Evolutionary conservation across 2,888 invertebrate species (phyloP).

Genomic region (Syrphus vitripennis): DNA sequence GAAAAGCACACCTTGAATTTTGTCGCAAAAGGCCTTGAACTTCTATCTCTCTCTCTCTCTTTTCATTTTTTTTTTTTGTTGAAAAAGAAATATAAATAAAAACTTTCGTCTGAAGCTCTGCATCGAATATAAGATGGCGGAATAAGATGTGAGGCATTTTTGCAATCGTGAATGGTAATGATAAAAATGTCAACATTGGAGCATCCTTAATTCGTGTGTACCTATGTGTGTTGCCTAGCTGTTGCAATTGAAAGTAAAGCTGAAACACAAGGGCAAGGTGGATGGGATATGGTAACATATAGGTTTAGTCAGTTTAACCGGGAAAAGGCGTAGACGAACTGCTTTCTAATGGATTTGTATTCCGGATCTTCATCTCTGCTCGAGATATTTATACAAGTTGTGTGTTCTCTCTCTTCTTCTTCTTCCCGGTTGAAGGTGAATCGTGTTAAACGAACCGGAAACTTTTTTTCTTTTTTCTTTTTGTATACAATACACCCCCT

Average conservation of each 20-base stretch:
- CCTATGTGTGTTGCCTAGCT: background rate
- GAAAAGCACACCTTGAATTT: background rate
- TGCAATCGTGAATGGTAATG: conserved; percentile 38
- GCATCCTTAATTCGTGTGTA: conserved; percentile 62
- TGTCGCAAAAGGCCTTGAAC: conserved; percentile 47
- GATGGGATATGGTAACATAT: background rate
- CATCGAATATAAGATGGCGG: background rate
- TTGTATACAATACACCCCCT: conserved; percentile 8
- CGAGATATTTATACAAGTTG: conserved; percentile 3
- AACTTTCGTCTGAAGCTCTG: background rate
- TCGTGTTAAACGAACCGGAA: conserved; percentile 70
- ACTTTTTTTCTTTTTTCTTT: conserved; percentile 43
- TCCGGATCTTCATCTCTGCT: conserved; percentile 30
- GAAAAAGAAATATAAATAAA: background rate
- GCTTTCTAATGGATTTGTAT: conserved; percentile 67
- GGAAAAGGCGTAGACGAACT: conserved; percentile 40
- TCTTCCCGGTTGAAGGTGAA: conserved; percentile 57
- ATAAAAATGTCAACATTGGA: conserved; percentile 64
- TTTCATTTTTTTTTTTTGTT: background rate
- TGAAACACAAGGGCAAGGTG: conserved; percentile 50
- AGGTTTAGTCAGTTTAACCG: background rate
- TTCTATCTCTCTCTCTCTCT: background rate
- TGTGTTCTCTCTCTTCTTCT: background rate
- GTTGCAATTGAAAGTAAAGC: conserved; percentile 55
- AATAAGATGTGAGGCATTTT: conserved; percentile 38